phyloP scores from a whole-genome alignment of 2,888 invertebrate species.

The Bellardia pandia region DNA sequence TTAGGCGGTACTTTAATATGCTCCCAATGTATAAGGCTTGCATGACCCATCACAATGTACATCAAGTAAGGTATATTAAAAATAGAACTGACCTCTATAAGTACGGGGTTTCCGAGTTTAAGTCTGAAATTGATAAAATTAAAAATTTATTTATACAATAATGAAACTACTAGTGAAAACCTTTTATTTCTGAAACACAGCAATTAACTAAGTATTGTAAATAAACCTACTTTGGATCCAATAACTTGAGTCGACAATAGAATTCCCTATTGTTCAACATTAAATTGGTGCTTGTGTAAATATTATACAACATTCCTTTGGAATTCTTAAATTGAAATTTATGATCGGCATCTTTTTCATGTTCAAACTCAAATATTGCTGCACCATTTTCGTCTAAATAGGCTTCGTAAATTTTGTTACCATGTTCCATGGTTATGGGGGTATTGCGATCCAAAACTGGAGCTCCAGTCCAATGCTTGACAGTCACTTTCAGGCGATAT shows the following conservation, averaged over 20 bases:
- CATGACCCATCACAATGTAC: constrained; percentile 54
- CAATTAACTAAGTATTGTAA: no score
- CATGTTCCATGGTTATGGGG: constrained; percentile 4
- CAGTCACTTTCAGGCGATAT: constrained; percentile 91
- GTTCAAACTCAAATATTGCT: constrained; percentile 85
- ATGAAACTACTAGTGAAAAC: no score
- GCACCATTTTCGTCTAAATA: constrained; percentile 87
- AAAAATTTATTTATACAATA: no score
- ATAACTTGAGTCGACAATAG: not conserved
- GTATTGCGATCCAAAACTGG: constrained; percentile 85
- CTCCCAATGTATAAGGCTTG: constrained; percentile 25
- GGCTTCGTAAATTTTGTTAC: not conserved
- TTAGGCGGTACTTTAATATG: constrained; percentile 37
- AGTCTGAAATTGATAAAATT: not conserved
- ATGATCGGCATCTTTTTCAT: not conserved
- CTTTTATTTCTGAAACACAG: no score
- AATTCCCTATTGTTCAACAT: constrained; percentile 1
- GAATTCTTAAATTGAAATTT: constrained; percentile 17
- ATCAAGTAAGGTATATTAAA: constrained; percentile 50
- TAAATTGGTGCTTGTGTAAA: not conserved
- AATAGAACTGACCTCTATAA: constrained; percentile 29
- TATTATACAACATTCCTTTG: not conserved
- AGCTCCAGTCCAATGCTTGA: constrained; percentile 88
- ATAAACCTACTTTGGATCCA: not conserved
- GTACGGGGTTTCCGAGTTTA: not conserved